A percentile compares a stretch with the other conserved stretches of the same genome.
Conservation (phyloP, 2,888 invertebrate species). For the Augochlorella aurata region DNA sequence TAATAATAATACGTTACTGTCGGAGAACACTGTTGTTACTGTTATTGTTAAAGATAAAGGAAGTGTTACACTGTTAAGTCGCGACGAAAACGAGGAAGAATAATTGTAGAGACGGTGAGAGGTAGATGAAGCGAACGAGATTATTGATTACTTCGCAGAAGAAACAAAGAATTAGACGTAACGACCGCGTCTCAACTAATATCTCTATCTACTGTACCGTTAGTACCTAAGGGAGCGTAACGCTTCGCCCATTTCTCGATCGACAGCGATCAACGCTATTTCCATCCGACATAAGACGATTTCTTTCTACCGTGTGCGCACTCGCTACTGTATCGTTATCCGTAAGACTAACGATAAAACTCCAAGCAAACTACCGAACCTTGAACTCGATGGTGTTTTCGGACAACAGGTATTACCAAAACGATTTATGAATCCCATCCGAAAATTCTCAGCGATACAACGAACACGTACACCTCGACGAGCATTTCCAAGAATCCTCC, state of each 20-base stretch:
- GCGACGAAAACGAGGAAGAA: conserved; percentile 41
- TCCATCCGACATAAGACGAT: conserved; percentile 40
- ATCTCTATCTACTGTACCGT: conserved; percentile 43
- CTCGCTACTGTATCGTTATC: conserved; percentile 28
- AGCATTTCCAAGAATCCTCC: not conserved
- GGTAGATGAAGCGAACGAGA: conserved; percentile 12
- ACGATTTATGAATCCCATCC: conserved; percentile 5
- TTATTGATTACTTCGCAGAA: conserved; percentile 15
- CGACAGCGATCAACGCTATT: conserved; percentile 47
- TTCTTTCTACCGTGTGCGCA: conserved; percentile 55
- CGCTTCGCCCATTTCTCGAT: conserved; percentile 31
- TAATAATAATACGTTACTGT: conserved; percentile 67
- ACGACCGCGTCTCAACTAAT: conserved; percentile 38
- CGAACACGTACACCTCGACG: conserved; percentile 32
- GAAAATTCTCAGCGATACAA: conserved; percentile 36
- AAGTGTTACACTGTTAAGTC: conserved; percentile 74
- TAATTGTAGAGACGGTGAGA: not conserved
- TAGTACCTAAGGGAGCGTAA: conserved; percentile 39
- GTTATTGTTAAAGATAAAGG: conserved; percentile 78
- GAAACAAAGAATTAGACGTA: conserved; percentile 17
- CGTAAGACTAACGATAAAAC: conserved; percentile 5
- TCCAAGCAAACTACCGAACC: not conserved
- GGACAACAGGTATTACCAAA: conserved; percentile 11
- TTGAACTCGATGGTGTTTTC: conserved; percentile 22
- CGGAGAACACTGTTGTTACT: conserved; percentile 75